These are phyloP conservation scores for Lycophotia porphyrea DNA, from an alignment of 2,888 invertebrate genomes.

Conservation along the genomic window DNA sequence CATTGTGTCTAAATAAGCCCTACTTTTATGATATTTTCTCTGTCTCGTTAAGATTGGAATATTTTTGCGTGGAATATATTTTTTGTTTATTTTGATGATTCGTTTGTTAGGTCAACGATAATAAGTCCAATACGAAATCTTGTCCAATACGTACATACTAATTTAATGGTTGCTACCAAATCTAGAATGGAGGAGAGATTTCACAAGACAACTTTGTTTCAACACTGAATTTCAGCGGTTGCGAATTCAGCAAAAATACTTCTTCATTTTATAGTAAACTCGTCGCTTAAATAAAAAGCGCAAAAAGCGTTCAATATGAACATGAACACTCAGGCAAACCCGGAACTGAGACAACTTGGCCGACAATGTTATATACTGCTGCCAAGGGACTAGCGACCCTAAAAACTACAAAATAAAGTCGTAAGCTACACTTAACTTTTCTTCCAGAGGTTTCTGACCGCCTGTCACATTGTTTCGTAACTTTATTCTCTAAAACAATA, in stretches of 20 bases:
- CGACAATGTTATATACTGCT: constrained; percentile 33
- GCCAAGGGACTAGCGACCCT: constrained; percentile 47
- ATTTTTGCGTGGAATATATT: not conserved
- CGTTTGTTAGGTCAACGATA: not conserved
- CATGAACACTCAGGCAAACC: constrained; percentile 40
- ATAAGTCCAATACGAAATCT: not conserved
- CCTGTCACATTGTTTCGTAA: constrained; percentile 42
- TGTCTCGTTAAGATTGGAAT: constrained; percentile 13
- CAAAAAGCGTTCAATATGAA: constrained; percentile 52
- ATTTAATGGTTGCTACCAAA: not conserved
- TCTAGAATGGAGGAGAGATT: not conserved
- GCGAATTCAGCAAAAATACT: constrained; percentile 3
- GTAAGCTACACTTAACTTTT: constrained; percentile 40
- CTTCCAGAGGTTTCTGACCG: constrained; percentile 35
- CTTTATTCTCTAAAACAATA: constrained; percentile 29
- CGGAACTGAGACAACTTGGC: constrained; percentile 48
- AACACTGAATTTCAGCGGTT: not conserved
- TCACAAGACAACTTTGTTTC: not conserved
- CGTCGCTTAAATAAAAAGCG: constrained; percentile 37
- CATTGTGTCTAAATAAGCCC: constrained; percentile 42
- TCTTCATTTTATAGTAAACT: constrained; percentile 41
- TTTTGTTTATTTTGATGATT: not conserved
- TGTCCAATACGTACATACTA: not conserved
- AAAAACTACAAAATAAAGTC: constrained; percentile 25
- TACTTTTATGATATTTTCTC: constrained; percentile 40